Conservation (phyloP, 2,797 vertebrate genomes). For the Eutrigla gurnardus region DNA sequence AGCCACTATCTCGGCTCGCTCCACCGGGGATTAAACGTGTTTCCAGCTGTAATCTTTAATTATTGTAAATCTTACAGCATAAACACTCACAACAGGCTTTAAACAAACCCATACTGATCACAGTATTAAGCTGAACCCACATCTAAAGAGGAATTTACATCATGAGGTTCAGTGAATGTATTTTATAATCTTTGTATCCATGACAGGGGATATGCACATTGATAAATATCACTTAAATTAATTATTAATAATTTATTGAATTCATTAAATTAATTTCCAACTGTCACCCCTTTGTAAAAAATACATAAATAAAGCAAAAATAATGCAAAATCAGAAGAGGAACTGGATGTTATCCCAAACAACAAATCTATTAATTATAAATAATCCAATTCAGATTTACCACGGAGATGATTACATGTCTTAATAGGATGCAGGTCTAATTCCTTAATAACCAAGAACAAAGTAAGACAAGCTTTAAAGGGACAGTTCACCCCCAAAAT, state of each 20-base stretch:
- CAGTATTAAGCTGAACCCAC: too few relatives aligned
- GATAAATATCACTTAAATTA: neutral
- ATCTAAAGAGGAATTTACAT: neutral
- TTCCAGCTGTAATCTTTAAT: constrained; percentile 19
- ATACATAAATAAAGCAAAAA: neutral
- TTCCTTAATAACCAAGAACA: neutral
- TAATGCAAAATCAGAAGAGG: neutral
- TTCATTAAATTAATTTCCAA: neutral
- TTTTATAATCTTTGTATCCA: neutral
- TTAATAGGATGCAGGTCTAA: neutral
- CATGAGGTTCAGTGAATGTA: neutral
- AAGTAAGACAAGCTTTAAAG: neutral
- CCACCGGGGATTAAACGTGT: neutral
- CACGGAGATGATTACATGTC: neutral
- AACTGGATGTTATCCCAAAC: neutral
- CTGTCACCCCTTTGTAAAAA: neutral
- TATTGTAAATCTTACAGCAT: neutral
- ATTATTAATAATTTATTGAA: too few relatives aligned
- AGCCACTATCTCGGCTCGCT: constrained; percentile 31
- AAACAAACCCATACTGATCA: too few relatives aligned
- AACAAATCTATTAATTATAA: neutral
- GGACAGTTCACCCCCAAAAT: neutral
- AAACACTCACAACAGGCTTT: neutral
- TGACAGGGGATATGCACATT: neutral
- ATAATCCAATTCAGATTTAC: neutral